Evolutionary conservation across 2,797 vertebrate species (phyloP).

Genomic region (Spinibarbus caldwelli): DNA sequence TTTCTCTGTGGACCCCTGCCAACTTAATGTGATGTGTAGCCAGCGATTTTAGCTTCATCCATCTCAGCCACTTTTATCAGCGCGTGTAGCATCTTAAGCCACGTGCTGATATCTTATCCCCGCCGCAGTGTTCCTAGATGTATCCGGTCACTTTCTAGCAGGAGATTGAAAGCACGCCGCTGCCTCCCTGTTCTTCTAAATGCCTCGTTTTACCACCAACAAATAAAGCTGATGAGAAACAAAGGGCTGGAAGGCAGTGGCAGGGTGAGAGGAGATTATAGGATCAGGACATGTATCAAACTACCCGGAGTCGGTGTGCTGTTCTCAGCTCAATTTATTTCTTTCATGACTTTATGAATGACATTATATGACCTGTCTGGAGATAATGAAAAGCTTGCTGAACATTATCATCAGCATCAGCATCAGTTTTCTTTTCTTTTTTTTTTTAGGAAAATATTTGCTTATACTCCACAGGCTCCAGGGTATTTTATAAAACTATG

Average conservation of each 20-base stretch:
- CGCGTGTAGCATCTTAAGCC: conserved; percentile 57
- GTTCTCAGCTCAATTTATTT: neutral
- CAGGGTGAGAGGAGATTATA: conserved; percentile 29
- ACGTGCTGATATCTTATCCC: conserved; percentile 59
- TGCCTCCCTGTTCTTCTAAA: conserved; percentile 21
- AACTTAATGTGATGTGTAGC: conserved; percentile 57
- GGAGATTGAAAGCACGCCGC: conserved; percentile 52
- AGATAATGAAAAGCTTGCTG: conserved; percentile 10
- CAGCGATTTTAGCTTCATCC: conserved; percentile 60
- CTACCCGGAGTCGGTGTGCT: neutral
- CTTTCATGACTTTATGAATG: conserved; percentile 1
- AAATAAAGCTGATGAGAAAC: conserved; percentile 36
- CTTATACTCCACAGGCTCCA: neutral
- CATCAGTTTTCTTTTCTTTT: neutral
- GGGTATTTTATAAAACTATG: neutral
- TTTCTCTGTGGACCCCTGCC: conserved; percentile 55
- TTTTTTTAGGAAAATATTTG: too few relatives aligned
- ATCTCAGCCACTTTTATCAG: conserved; percentile 60
- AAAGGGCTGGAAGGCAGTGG: conserved; percentile 1
- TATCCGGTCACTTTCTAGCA: conserved; percentile 56
- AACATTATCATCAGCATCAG: neutral
- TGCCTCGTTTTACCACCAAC: conserved; percentile 40
- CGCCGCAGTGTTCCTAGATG: conserved; percentile 48
- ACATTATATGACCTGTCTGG: neutral
- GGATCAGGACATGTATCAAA: conserved; percentile 9